These are phyloP conservation scores for Pachliopta kotzebuea DNA, from an alignment of 2,888 invertebrate genomes.

Conservation along the genomic window DNA sequence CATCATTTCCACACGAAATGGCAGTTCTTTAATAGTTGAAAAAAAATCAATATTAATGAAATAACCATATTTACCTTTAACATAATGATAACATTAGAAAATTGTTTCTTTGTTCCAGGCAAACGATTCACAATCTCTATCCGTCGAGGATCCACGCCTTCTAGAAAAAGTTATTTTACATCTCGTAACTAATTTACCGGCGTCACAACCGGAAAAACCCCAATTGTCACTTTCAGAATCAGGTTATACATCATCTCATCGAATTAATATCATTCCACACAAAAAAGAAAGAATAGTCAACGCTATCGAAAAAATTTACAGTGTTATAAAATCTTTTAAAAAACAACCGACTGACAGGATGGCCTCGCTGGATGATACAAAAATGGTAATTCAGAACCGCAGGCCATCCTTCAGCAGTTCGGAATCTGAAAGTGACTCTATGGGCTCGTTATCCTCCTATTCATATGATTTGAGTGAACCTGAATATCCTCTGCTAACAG, in stretches of 20 bases:
- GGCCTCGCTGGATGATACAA: background rate
- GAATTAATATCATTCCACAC: constrained; percentile 57
- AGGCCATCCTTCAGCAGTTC: background rate
- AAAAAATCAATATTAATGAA: too few species aligned
- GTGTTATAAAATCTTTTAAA: constrained; percentile 45
- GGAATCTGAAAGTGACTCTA: background rate
- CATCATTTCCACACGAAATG: too few species aligned
- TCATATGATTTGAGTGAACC: background rate
- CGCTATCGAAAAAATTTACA: constrained; percentile 61
- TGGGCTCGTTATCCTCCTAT: background rate
- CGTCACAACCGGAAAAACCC: constrained; percentile 37
- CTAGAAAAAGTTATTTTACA: constrained; percentile 86
- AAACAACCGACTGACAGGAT: background rate
- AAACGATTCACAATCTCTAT: constrained; percentile 40
- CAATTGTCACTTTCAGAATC: background rate
- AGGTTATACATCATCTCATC: constrained; percentile 25
- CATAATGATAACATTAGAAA: too few species aligned
- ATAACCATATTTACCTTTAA: too few species aligned
- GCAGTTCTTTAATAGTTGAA: too few species aligned
- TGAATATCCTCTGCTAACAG: background rate
- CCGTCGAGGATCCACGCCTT: constrained; percentile 84
- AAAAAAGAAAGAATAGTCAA: constrained; percentile 56
- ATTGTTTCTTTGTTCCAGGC: constrained; percentile 26
- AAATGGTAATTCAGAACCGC: too few species aligned
- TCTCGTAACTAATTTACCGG: constrained; percentile 70